A percentile compares a stretch with the other conserved stretches of the same genome.
Evolutionary conservation across 2,888 invertebrate genomes (phyloP).

Genomic region (Noctuana brunneofusca): DNA sequence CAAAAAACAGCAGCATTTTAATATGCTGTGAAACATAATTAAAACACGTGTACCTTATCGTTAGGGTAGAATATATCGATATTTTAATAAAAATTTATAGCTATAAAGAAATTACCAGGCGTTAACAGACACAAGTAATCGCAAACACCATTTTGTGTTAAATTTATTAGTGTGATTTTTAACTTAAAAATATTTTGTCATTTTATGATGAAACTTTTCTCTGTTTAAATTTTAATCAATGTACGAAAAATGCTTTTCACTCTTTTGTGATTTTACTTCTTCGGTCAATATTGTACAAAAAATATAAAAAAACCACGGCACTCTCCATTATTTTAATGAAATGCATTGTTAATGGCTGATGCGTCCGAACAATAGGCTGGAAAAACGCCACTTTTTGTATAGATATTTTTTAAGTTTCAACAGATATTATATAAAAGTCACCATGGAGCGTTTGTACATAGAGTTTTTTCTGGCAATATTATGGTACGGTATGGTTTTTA

Average conservation of each 20-base stretch:
- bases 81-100: no score
- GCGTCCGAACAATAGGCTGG: slow-evolving; percentile 26
- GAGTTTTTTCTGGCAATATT: background rate
- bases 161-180: no score
- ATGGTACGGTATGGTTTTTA: background rate
- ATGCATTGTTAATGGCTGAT: slow-evolving; percentile 31
- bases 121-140: no score
- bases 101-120: no score
- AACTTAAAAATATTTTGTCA: no score
- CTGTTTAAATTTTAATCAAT: background rate
- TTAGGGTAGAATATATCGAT: no score
- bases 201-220: background rate
- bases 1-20: no score
- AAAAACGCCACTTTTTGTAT: slow-evolving; percentile 15
- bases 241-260: background rate
- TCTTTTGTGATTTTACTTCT: slow-evolving; percentile 12
- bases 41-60: no score
- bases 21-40: no score
- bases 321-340: slow-evolving; percentile 33
- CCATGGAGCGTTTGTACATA: background rate
- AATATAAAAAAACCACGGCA: slow-evolving; percentile 14
- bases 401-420: slow-evolving; percentile 8
- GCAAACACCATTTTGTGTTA: no score
- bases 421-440: background rate
- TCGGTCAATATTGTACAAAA: slow-evolving; percentile 28